A percentile compares a stretch with the other conserved stretches of the same genome.
Conservation (phyloP, 2,888 invertebrate genomes). For the Hemaris fuciformis region DNA sequence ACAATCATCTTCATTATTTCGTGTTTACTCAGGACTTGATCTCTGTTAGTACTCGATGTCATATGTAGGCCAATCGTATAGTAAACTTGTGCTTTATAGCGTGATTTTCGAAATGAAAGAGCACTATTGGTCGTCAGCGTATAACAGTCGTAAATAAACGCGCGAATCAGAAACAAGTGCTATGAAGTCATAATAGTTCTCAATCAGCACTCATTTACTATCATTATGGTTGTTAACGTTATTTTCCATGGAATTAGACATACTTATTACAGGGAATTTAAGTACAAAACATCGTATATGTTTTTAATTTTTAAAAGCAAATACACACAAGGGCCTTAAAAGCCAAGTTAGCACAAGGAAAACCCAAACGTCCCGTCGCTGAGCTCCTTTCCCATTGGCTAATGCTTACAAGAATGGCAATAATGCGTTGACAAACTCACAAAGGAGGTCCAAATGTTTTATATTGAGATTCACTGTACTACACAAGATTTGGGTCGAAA, state of each 20-base stretch:
- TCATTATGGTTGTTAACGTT: neutral
- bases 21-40: neutral
- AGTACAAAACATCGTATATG: neutral
- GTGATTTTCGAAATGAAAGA: neutral
- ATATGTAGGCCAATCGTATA: neutral
- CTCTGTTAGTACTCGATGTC: neutral
- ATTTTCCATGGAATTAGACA: neutral
- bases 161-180: neutral
- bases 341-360: neutral
- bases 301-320: neutral
- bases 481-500: neutral
- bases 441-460: neutral
- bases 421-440: neutral
- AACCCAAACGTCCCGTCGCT: neutral
- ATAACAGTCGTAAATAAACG: neutral
- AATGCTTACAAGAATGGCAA: neutral
- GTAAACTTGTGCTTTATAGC: neutral
- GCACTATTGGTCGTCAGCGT: neutral
- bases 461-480: neutral
- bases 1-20: neutral
- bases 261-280: neutral
- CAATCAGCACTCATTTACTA: neutral
- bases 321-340: no score
- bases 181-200: neutral
- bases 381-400: neutral